A percentile compares a stretch with the other conserved stretches of the same genome.
Evolutionary conservation across 2,113 vertebrate genomes (phyloP).

Genomic region (Melanotaenia duboulayi): DNA sequence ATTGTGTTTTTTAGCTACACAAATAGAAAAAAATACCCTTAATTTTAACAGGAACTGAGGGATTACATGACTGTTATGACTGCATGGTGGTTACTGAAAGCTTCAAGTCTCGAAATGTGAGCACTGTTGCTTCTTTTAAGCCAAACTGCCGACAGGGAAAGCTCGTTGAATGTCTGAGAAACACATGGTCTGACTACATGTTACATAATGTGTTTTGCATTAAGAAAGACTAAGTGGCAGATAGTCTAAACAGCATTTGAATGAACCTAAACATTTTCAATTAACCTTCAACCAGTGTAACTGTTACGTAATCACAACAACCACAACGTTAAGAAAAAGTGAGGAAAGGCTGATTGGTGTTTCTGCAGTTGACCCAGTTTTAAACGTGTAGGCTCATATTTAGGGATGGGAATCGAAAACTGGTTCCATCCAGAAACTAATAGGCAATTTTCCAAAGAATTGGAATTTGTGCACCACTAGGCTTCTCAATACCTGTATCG

Average conservation of each 20-base stretch:
- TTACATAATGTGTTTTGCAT: constrained; percentile 45
- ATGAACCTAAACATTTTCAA: constrained; percentile 28
- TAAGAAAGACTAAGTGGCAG: constrained; percentile 12
- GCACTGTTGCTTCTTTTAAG: constrained; percentile 22
- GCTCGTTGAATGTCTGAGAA: constrained; percentile 42
- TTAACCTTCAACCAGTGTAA: constrained; percentile 19
- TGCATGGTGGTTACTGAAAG: constrained; percentile 33
- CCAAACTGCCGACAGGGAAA: constrained; percentile 4
- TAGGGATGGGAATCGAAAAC: too few species aligned
- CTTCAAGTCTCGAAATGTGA: constrained; percentile 45
- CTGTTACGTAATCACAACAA: constrained; percentile 11
- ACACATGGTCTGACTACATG: constrained; percentile 24
- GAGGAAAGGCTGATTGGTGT: background rate
- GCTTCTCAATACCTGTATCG: too few species aligned
- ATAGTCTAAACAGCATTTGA: constrained; percentile 12
- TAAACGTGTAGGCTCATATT: too few species aligned
- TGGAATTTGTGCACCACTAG: too few species aligned
- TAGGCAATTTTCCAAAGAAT: too few species aligned
- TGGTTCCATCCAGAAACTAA: too few species aligned
- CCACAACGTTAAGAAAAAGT: background rate
- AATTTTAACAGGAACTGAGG: constrained; percentile 31
- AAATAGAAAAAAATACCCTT: constrained; percentile 20
- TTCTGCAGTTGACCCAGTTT: background rate
- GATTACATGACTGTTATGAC: constrained; percentile 24
- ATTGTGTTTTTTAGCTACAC: constrained; percentile 11